Evolutionary conservation across 2,113 vertebrate species (phyloP).

Genomic region (Capricornis sumatraensis): DNA sequence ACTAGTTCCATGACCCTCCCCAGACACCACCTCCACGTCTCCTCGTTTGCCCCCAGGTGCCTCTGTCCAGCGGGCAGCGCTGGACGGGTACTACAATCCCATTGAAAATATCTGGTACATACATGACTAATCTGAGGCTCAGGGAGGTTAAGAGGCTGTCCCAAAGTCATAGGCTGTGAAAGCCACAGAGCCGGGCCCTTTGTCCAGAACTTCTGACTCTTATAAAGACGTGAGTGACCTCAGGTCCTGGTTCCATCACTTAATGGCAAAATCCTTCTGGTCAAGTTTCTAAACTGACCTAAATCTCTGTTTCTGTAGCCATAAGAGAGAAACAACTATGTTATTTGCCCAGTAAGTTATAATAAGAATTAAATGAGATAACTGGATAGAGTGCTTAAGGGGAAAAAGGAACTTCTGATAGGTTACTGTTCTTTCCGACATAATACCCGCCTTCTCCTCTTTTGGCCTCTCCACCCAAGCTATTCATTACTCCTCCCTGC

Average conservation of each 20-base stretch:
- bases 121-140: background rate
- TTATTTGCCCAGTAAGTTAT: background rate
- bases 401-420: background rate
- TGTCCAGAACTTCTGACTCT: background rate
- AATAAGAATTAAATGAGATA: background rate
- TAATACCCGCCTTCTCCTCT: background rate
- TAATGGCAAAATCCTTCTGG: background rate
- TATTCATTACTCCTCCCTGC: background rate
- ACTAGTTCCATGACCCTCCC: background rate
- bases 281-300: background rate
- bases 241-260: background rate
- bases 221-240: background rate
- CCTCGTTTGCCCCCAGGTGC: background rate
- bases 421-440: background rate
- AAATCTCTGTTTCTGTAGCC: background rate
- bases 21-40: background rate
- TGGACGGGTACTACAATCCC: background rate
- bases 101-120: accelerated
- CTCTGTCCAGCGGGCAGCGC: background rate
- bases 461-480: background rate
- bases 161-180: background rate
- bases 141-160: background rate
- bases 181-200: background rate
- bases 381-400: background rate
- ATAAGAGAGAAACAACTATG: background rate